Evolutionary conservation across 2,113 vertebrate species (phyloP), one percentile per base, ranked within the genome.

Genomic region (Caranx ignobilis): DNA sequence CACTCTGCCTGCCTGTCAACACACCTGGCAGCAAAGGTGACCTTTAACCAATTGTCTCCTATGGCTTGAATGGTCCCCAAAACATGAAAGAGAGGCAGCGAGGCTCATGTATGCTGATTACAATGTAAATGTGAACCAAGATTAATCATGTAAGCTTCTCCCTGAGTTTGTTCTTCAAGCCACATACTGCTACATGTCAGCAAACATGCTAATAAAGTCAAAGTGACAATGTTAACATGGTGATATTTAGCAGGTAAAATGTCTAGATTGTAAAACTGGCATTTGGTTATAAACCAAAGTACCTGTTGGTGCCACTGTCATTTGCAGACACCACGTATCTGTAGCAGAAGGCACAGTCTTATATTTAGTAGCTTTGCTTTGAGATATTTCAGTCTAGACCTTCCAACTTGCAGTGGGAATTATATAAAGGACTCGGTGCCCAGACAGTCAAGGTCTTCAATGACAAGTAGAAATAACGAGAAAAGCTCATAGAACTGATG

Each of bases 1-100:
- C 18, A 80, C 59, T 80, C 52, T 47, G 50, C 56, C 21, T 48
- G 41, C 67, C 66, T 68, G 15, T 77, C 75, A 77, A 65, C 54
- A 62, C 31, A 86, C 73, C 75, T 82, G 77, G 77, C 82, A 87
- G 57, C 39, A 78, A 77, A 82, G 59, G 72, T 86, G 57, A 88
- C 71, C 65, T 82, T 71, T 21, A 31, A n/a, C 15, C 63, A 60
- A 13, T 75, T 67, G 34, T 73, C 76, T 59, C 7, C 32, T 31
- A 64, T 16, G 59, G 21, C 13, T 48, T 71, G 8, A 43, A 37
- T 21, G 41, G 26, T 26, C 2, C 0, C 35, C 37, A 31, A 74
- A 84, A 50, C 13, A 57, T 62, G 54, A 26, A 26, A 26, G 26
- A 26, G 26, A 26, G 26, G 26, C 26, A 26, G 26, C 1, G 26